Conservation (phyloP, 2,888 invertebrate genomes). For the Oligia fasciuncula region DNA sequence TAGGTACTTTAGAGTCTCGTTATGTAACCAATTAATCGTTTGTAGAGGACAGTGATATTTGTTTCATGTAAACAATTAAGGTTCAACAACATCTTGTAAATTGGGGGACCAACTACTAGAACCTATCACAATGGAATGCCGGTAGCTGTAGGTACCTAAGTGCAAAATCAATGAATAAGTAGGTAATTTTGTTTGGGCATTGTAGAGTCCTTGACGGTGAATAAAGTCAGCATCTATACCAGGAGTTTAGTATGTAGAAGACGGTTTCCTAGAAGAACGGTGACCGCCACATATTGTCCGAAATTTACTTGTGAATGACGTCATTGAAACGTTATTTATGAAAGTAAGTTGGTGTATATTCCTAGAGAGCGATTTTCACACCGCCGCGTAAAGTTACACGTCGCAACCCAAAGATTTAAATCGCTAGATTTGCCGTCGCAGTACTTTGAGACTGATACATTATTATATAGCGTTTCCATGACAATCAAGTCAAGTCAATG, state of each 20-base stretch:
- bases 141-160: neutral
- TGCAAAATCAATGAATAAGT: neutral
- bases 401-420: too few relatives aligned
- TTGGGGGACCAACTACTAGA: neutral
- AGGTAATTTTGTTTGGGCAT: neutral
- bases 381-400: too few relatives aligned
- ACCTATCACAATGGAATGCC: neutral
- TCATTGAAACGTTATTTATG: too few relatives aligned
- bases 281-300: too few relatives aligned
- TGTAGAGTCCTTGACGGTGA: neutral
- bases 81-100: neutral
- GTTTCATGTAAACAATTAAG: neutral
- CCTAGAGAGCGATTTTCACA: too few relatives aligned
- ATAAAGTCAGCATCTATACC: neutral
- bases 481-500: too few relatives aligned
- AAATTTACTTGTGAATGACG: too few relatives aligned
- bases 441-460: too few relatives aligned
- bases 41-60: neutral
- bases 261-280: neutral
- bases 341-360: too few relatives aligned
- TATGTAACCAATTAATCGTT: neutral
- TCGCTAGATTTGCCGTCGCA: too few relatives aligned
- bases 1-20: neutral
- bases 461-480: too few relatives aligned
- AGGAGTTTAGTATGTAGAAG: neutral